Percentiles rank a stretch among this genome's conserved stretches.
phyloP scores from a whole-genome alignment of 1,140 invertebrate species.

The Gryllus bimaculatus region DNA sequence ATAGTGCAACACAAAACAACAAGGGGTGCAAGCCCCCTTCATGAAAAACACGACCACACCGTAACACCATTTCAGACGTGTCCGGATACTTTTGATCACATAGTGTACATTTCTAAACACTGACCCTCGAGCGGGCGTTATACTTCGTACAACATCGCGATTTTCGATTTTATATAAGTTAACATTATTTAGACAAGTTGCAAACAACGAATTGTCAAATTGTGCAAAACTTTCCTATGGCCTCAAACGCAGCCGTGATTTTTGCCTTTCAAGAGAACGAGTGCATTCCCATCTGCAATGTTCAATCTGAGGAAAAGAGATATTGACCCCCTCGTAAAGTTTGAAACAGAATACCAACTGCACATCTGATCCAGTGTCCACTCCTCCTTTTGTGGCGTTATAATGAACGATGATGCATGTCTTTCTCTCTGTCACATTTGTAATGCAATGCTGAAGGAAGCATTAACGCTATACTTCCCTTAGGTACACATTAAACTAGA shows the following conservation, averaged over 20 bases:
- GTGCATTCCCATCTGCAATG: background rate
- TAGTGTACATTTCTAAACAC: no score
- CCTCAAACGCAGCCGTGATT: background rate
- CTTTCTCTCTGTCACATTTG: background rate
- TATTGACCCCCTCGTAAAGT: background rate
- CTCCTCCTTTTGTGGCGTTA: background rate
- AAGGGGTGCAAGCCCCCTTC: no score
- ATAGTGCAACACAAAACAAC: no score
- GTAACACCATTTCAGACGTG: no score
- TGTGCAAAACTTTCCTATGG: background rate
- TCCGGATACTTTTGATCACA: no score
- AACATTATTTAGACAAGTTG: no score
- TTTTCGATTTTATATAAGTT: no score
- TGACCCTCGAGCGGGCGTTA: no score
- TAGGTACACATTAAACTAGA: conserved; percentile 23
- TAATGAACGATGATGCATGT: background rate
- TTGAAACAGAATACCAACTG: background rate
- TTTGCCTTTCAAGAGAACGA: background rate
- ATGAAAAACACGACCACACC: no score
- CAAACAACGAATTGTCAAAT: background rate
- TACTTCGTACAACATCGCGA: no score
- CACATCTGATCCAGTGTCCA: background rate
- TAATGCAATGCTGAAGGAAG: conserved; percentile 20
- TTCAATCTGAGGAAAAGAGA: background rate
- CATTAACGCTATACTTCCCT: conserved; percentile 20